phyloP scores from a whole-genome alignment of 2,888 invertebrate genomes.

The Magallana nippona region DNA sequence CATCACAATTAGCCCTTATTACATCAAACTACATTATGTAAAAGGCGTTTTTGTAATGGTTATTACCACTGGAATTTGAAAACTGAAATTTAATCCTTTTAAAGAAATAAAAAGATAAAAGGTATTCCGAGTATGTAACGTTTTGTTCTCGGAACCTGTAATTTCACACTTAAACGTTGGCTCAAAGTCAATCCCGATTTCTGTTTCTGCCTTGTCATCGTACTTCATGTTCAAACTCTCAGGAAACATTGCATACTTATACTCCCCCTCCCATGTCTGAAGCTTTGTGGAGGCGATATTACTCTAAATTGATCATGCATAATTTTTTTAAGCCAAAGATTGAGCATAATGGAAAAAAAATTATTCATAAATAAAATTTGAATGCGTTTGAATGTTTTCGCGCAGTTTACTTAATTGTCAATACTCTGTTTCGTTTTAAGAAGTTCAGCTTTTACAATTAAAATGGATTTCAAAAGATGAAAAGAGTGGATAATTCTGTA shows the following conservation, averaged over 20 bases:
- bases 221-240: neutral
- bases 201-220: slow-evolving; percentile 17
- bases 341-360: neutral
- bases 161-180: slow-evolving; percentile 12
- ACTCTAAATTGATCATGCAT: neutral
- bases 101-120: slow-evolving; percentile 17
- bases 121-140: slow-evolving; percentile 14
- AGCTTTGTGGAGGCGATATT: neutral
- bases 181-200: neutral
- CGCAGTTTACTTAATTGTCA: neutral
- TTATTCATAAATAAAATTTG: neutral
- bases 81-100: slow-evolving; percentile 29
- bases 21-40: slow-evolving; percentile 29
- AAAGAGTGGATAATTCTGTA: neutral
- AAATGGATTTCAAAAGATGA: neutral
- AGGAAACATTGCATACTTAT: neutral
- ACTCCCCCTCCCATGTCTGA: neutral
- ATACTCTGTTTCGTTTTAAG: slow-evolving; percentile 9
- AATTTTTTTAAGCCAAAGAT: neutral
- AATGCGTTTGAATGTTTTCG: slow-evolving; percentile 4
- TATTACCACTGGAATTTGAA: slow-evolving; percentile 18
- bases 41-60: slow-evolving; percentile 2
- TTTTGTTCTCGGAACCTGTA: slow-evolving; percentile 26
- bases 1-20: slow-evolving; percentile 22
- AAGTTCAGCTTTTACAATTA: slow-evolving; percentile 9